phyloP scores from a whole-genome alignment of 1,140 invertebrate genomes.

The Saccostrea echinata region DNA sequence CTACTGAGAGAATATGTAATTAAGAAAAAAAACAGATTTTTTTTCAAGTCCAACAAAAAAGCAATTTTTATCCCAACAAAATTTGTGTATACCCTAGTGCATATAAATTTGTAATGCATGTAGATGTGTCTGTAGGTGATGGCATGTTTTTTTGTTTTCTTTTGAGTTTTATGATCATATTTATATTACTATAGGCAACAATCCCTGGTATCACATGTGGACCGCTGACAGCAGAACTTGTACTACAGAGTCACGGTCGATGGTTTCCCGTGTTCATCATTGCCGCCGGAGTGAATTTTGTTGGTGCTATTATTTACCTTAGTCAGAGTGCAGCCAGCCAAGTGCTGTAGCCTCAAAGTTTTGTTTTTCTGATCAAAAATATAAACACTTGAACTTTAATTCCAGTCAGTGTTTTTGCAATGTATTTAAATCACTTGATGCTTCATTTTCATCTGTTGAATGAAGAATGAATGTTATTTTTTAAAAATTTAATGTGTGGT shows the following conservation, averaged over 20 bases:
- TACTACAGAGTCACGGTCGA: slow-evolving; percentile 86
- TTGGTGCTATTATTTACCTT: slow-evolving; percentile 88
- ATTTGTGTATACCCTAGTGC: too few relatives aligned
- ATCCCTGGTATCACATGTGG: slow-evolving; percentile 90
- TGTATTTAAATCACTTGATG: background rate
- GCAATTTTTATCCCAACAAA: too few relatives aligned
- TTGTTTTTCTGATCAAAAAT: background rate
- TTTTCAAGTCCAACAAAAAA: too few relatives aligned
- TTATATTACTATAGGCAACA: slow-evolving; percentile 83
- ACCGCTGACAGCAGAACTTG: slow-evolving; percentile 89
- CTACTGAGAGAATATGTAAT: too few relatives aligned
- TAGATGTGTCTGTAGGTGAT: too few relatives aligned
- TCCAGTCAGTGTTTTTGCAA: slow-evolving; percentile 16
- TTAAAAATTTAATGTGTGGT: background rate
- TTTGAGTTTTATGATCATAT: background rate
- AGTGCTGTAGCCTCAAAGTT: slow-evolving; percentile 76
- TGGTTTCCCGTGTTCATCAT: slow-evolving; percentile 90
- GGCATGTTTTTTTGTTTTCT: too few relatives aligned
- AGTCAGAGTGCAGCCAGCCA: slow-evolving; percentile 88
- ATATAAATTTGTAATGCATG: too few relatives aligned
- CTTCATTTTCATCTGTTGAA: background rate
- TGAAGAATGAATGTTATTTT: background rate
- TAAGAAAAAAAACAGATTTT: too few relatives aligned
- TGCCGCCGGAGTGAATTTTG: slow-evolving; percentile 88
- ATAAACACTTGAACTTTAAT: background rate